phyloP scores from a whole-genome alignment of 2,888 invertebrate genomes.

The Melieria picta region DNA sequence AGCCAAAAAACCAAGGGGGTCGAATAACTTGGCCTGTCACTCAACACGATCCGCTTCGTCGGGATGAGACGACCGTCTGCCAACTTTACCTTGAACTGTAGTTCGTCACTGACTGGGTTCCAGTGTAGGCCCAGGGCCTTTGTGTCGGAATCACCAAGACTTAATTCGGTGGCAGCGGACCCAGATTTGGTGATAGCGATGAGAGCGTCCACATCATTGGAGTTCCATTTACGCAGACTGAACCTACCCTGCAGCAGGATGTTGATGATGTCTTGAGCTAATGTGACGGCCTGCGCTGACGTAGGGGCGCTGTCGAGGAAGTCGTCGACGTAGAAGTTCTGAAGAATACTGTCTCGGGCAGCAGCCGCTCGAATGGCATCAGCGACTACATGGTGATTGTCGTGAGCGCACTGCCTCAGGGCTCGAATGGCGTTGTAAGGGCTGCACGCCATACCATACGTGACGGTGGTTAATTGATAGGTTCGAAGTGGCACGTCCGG shows the following conservation, averaged over 20 bases:
- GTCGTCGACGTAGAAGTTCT: conserved; percentile 34
- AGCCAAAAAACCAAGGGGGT: too few species aligned
- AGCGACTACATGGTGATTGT: conserved; percentile 9
- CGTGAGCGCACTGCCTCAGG: conserved; percentile 19
- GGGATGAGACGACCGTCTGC: too few species aligned
- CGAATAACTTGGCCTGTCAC: too few species aligned
- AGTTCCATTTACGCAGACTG: not conserved
- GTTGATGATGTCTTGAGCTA: not conserved
- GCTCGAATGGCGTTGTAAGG: conserved; percentile 23
- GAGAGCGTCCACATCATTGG: not conserved
- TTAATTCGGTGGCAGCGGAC: too few species aligned
- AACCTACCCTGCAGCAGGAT: not conserved
- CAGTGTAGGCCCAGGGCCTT: too few species aligned
- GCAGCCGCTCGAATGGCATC: conserved; percentile 9
- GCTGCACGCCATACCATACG: conserved; percentile 30
- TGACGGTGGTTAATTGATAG: conserved; percentile 18
- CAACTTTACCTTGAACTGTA: not conserved
- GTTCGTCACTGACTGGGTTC: too few species aligned
- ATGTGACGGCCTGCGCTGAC: not conserved
- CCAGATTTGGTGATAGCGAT: too few species aligned
- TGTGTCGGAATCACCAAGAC: too few species aligned
- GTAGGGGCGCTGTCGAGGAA: conserved; percentile 31
- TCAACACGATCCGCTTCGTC: too few species aligned
- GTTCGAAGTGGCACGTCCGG: not conserved
- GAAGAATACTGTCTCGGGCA: not conserved